A percentile compares a stretch with the other conserved stretches of the same genome.
Conservation (phyloP, 2,888 invertebrate species). For the Tinea trinotella region DNA sequence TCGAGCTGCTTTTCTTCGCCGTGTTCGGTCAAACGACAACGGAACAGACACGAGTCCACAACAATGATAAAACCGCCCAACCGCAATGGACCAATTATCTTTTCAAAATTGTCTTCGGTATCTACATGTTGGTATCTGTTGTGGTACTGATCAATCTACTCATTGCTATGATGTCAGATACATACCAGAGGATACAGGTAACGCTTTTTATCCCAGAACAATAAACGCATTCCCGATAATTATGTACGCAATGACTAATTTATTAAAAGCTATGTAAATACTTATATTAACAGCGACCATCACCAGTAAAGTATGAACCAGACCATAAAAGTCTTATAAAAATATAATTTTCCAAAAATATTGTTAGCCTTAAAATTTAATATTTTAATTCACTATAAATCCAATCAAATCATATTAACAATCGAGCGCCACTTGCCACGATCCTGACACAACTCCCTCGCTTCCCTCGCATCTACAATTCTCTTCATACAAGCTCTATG, state of each 20-base stretch:
- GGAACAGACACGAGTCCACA: constrained; percentile 79
- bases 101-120: constrained; percentile 90
- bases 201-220: constrained; percentile 31
- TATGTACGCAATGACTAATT: neutral
- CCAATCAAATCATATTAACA: no score
- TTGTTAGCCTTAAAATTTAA: no score
- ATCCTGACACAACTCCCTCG: no score
- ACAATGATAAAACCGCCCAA: constrained; percentile 76
- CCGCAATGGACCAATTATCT: constrained; percentile 88
- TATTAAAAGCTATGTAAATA: neutral
- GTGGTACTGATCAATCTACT: constrained; percentile 99
- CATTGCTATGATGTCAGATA: constrained; percentile 99
- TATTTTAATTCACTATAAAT: no score
- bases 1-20: constrained; percentile 99
- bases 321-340: no score
- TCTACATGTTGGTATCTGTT: constrained; percentile 99
- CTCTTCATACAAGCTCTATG: no score
- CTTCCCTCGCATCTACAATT: no score
- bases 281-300: no score
- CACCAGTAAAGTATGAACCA: no score
- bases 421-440: no score
- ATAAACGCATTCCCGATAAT: neutral
- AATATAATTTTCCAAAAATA: no score
- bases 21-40: constrained; percentile 95
- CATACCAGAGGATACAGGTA: constrained; percentile 98